phyloP scores from a whole-genome alignment of 1,140 invertebrate species.

The Drosophila lini region DNA sequence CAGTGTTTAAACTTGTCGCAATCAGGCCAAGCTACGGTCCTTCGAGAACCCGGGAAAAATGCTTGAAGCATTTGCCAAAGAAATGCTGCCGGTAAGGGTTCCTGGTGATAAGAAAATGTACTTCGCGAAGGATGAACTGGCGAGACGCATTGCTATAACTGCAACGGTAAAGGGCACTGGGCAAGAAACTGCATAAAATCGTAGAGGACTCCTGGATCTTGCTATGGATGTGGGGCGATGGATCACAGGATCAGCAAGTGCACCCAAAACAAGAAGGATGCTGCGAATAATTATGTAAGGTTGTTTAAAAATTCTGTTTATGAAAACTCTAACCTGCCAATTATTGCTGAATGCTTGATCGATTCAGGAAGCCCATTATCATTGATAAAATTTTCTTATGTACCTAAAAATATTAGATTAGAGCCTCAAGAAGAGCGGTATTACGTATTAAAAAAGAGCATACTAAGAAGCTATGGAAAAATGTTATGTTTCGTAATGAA shows the following conservation, averaged over 20 bases:
- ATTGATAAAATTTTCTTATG: too few species aligned
- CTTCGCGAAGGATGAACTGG: neutral
- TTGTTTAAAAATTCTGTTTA: neutral
- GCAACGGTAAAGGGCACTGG: slow-evolving; percentile 1
- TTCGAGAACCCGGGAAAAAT: too few species aligned
- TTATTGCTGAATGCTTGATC: too few species aligned
- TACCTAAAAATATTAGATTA: too few species aligned
- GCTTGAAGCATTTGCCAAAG: too few species aligned
- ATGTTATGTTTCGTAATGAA: too few species aligned
- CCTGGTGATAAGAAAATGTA: neutral
- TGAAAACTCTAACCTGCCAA: neutral
- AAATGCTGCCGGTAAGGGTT: neutral
- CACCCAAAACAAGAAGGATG: neutral
- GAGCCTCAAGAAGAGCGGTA: too few species aligned
- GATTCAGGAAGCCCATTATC: too few species aligned
- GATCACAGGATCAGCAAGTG: neutral
- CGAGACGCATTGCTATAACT: too few species aligned
- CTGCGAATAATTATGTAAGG: neutral
- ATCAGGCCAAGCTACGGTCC: too few species aligned
- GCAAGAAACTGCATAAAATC: neutral
- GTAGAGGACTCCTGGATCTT: neutral
- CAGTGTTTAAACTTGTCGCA: neutral
- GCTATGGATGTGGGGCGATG: neutral
- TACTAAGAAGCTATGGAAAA: too few species aligned
- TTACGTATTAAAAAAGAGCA: too few species aligned